Evolutionary conservation across 2,888 invertebrate species (phyloP).

Genomic region (Autographa pulchrina): DNA sequence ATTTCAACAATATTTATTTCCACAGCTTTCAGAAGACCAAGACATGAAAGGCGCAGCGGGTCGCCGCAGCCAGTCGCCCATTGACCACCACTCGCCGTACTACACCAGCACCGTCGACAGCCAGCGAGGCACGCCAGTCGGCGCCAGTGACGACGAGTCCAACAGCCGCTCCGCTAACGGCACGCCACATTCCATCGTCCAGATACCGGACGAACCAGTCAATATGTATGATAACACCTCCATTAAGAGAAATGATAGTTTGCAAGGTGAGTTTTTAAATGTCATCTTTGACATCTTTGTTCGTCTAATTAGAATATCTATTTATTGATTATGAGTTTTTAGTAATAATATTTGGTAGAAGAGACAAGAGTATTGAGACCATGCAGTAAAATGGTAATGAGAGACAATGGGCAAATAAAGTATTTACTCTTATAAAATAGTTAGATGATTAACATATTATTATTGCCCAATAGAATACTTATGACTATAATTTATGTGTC

Average conservation of each 20-base stretch:
- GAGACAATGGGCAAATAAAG: too few relatives aligned
- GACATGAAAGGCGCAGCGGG: constrained; percentile 85
- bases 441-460: too few relatives aligned
- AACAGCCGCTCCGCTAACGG: constrained; percentile 84
- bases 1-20: constrained; percentile 2
- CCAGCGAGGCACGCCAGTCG: constrained; percentile 83
- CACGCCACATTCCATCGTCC: constrained; percentile 92
- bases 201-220: constrained; percentile 88
- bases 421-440: too few relatives aligned
- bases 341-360: too few relatives aligned
- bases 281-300: background rate
- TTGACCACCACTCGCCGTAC: constrained; percentile 77
- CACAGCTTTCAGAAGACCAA: constrained; percentile 86
- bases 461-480: too few relatives aligned
- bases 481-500: too few relatives aligned
- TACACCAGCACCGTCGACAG: constrained; percentile 76
- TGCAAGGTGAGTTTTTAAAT: constrained; percentile 76
- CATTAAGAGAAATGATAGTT: constrained; percentile 81
- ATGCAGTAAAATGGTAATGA: too few relatives aligned
- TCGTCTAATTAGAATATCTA: too few relatives aligned
- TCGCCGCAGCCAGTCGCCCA: constrained; percentile 82
- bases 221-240: constrained; percentile 83
- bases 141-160: constrained; percentile 88
- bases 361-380: too few relatives aligned
- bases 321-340: too few relatives aligned